Percentiles rank a stretch among this genome's conserved stretches.
These are phyloP conservation scores for Rotaria sp. DNA, from an alignment of 2,888 invertebrate species.

Conservation along the genomic window DNA sequence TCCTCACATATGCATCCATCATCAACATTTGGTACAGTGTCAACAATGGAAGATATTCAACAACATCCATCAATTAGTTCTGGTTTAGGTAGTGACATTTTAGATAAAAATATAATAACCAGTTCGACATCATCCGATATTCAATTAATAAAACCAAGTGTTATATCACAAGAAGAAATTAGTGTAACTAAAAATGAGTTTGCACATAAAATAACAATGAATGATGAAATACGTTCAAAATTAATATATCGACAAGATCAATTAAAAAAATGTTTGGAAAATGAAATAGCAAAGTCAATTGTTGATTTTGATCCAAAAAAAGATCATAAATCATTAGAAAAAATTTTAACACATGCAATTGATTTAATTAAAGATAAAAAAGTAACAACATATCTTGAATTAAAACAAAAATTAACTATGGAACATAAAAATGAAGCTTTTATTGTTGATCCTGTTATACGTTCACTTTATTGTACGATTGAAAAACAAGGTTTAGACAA, in stretches of 20 bases:
- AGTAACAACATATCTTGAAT: not conserved
- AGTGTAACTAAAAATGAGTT: not conserved
- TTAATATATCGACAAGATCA: not conserved
- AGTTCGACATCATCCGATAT: not conserved
- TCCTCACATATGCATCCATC: slow-evolving; percentile 11
- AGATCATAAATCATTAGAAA: not conserved
- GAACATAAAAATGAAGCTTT: not conserved
- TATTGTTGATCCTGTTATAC: not conserved
- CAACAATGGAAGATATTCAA: not conserved
- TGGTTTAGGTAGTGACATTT: slow-evolving; percentile 12
- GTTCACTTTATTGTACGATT: not conserved
- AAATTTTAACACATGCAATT: not conserved
- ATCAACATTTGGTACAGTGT: not conserved
- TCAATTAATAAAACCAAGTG: not conserved
- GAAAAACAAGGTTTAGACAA: slow-evolving; percentile 29
- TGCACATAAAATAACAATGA: not conserved
- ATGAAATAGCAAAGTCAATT: not conserved
- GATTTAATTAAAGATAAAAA: slow-evolving; percentile 3
- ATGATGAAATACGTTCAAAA: slow-evolving; percentile 16
- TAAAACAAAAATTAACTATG: not conserved
- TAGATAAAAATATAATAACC: not conserved
- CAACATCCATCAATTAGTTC: not conserved
- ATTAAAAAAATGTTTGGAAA: not conserved
- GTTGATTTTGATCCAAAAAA: not conserved
- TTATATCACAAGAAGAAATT: not conserved